phyloP scores from a whole-genome alignment of 2,888 invertebrate genomes.

The Callosobruchus maculatus region DNA sequence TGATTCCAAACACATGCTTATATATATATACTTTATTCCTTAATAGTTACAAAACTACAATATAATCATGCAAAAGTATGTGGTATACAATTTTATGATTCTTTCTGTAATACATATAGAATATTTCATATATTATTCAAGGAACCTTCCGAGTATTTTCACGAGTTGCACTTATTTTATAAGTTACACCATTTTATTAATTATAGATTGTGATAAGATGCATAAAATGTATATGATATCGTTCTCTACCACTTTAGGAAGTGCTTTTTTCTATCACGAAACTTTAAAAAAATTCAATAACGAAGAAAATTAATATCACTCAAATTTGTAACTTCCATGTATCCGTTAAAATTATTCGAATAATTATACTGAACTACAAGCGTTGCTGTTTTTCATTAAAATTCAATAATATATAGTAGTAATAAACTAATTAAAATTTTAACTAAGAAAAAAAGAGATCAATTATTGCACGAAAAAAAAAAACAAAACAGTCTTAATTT shows the following conservation, averaged over 20 bases:
- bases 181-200: background rate
- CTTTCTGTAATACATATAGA: constrained; percentile 15
- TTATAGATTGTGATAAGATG: background rate
- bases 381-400: too few species aligned
- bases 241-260: background rate
- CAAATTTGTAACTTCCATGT: too few species aligned
- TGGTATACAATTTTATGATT: constrained; percentile 12
- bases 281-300: background rate
- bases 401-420: background rate
- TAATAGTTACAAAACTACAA: constrained; percentile 20
- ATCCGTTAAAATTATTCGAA: too few species aligned
- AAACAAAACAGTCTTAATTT: background rate
- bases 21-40: constrained; percentile 8
- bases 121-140: constrained; percentile 7
- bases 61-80: constrained; percentile 20
- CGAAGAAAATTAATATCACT: background rate
- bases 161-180: background rate
- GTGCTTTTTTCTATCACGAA: background rate
- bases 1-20: constrained; percentile 11
- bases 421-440: background rate
- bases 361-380: too few species aligned
- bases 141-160: background rate
- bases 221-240: background rate
- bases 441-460: background rate
- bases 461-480: background rate